A percentile compares a stretch with the other conserved stretches of the same genome.
phyloP scores from a whole-genome alignment of 2,888 invertebrate genomes.

The Morpho achilles region DNA sequence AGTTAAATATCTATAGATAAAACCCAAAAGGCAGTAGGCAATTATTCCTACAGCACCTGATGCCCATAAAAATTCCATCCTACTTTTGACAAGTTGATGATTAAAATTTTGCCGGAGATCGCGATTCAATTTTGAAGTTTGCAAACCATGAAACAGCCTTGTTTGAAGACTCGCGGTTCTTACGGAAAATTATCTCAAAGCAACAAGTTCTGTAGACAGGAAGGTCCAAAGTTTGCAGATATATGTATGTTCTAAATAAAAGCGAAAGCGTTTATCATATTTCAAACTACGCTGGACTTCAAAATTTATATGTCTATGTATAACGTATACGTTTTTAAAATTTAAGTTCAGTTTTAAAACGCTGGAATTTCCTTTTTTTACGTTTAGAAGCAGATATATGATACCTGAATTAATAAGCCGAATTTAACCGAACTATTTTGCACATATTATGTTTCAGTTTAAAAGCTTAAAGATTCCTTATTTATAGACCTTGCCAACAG shows the following conservation, averaged over 20 bases:
- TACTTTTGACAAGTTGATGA: slow-evolving; percentile 7
- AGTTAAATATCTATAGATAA: no score
- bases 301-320: no score
- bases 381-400: no score
- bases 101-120: slow-evolving; percentile 22
- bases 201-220: slow-evolving; percentile 23
- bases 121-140: slow-evolving; percentile 32
- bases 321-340: no score
- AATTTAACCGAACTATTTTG: no score
- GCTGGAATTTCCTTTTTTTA: no score
- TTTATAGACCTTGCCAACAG: no score
- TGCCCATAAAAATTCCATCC: neutral
- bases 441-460: no score
- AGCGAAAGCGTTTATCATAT: neutral
- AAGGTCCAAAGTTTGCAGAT: slow-evolving; percentile 19
- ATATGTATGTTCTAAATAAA: neutral
- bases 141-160: slow-evolving; percentile 28
- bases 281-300: neutral
- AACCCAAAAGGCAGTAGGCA: no score
- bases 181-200: slow-evolving; percentile 20
- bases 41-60: neutral
- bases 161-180: slow-evolving; percentile 24
- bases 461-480: no score
- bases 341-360: no score
- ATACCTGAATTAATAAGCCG: no score